These are phyloP conservation scores for Melanostoma mellinum DNA, from an alignment of 2,888 invertebrate species.

Conservation along the genomic window DNA sequence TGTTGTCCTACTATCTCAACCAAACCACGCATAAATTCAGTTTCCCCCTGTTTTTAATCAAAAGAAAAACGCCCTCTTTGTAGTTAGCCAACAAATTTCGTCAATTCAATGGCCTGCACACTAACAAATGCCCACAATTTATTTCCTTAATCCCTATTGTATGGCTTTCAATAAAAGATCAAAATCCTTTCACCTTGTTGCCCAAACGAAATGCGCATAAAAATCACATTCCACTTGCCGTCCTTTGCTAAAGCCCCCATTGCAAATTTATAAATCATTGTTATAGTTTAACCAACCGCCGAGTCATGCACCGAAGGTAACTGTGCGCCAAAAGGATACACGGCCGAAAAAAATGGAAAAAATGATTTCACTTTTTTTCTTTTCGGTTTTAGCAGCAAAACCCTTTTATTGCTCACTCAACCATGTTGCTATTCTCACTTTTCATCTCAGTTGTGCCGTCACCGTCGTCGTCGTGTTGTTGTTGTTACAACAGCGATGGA, in stretches of 20 bases:
- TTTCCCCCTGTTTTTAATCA: conserved; percentile 7
- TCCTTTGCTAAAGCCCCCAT: conserved; percentile 4
- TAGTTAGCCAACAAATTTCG: conserved; percentile 40
- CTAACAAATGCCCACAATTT: conserved; percentile 69
- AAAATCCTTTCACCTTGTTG: conserved; percentile 71
- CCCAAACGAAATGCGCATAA: conserved; percentile 66
- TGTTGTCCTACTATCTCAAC: no score
- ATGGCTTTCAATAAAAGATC: conserved; percentile 67
- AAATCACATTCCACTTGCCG: conserved; percentile 51
- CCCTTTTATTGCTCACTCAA: conserved; percentile 73
- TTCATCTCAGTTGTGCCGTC: conserved; percentile 53
- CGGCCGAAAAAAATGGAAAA: conserved; percentile 11
- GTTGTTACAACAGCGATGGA: conserved; percentile 31
- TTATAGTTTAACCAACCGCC: conserved; percentile 71
- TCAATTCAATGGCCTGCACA: conserved; percentile 64
- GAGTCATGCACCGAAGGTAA: conserved; percentile 65
- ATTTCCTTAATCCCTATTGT: conserved; percentile 64
- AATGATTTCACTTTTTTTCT: conserved; percentile 23
- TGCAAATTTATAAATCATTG: conserved; percentile 68
- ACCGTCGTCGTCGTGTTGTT: not conserved
- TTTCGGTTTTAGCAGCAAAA: conserved; percentile 35
- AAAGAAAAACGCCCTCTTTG: conserved; percentile 18
- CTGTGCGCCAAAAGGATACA: conserved; percentile 54
- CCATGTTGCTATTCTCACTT: conserved; percentile 70
- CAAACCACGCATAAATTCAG: not conserved